These are phyloP conservation scores for Scophthalmus maximus DNA, from an alignment of 2,113 vertebrate species.

Conservation along the genomic window DNA sequence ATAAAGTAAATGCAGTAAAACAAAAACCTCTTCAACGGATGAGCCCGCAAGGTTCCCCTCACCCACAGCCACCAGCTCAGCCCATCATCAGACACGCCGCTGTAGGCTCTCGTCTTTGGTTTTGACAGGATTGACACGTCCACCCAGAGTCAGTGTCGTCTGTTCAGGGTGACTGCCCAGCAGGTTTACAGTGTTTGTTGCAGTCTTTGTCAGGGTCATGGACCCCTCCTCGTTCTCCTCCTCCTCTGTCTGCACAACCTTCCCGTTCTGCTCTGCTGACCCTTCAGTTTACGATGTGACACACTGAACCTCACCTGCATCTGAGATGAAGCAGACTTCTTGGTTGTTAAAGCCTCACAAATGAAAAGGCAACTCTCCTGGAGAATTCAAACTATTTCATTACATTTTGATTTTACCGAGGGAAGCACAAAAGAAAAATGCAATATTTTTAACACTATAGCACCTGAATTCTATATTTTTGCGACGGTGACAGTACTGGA, in stretches of 20 bases:
- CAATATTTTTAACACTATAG: too few relatives aligned
- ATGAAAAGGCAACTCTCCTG: too few relatives aligned
- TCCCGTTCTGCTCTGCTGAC: slow-evolving; percentile 24
- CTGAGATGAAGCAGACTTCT: background rate
- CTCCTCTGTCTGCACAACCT: background rate
- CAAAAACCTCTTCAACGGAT: slow-evolving; percentile 1
- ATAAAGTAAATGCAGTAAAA: background rate
- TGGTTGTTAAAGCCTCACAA: too few relatives aligned
- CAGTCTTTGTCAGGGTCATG: slow-evolving; percentile 12
- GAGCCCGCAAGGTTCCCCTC: background rate
- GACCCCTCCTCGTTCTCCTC: background rate
- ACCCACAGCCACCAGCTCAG: background rate
- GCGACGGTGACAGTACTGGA: too few relatives aligned
- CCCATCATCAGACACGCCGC: slow-evolving; percentile 18
- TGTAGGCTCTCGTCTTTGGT: slow-evolving; percentile 22
- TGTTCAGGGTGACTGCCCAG: slow-evolving; percentile 47
- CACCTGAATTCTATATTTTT: too few relatives aligned
- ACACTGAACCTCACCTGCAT: background rate
- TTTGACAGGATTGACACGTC: slow-evolving; percentile 48
- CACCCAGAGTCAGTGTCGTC: slow-evolving; percentile 29
- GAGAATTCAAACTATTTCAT: too few relatives aligned
- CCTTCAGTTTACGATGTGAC: background rate
- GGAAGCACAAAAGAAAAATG: too few relatives aligned
- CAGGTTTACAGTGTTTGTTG: slow-evolving; percentile 24
- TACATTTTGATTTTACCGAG: too few relatives aligned